Evolutionary conservation across 2,797 vertebrate genomes (phyloP).

Genomic region (Antennarius maculatus): DNA sequence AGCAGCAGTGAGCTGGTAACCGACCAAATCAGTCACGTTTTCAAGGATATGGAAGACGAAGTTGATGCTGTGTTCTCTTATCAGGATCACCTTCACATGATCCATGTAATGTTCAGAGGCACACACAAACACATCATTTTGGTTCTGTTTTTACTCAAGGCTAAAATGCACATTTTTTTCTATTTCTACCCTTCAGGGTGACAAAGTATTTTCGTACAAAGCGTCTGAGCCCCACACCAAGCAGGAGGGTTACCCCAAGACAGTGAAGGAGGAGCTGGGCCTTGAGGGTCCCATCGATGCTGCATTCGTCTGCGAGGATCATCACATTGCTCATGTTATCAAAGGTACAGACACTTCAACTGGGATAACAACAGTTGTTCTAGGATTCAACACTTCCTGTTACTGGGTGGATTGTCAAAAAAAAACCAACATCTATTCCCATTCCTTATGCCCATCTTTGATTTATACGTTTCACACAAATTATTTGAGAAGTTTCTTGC

Average conservation of each 20-base stretch:
- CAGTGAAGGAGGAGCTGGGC: conserved; percentile 80
- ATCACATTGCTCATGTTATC: conserved; percentile 75
- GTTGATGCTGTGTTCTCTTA: conserved; percentile 75
- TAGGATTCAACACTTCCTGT: too few relatives aligned
- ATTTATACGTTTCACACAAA: too few relatives aligned
- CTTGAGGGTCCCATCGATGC: conserved; percentile 78
- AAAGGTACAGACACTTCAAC: conserved; percentile 73
- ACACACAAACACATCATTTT: not conserved
- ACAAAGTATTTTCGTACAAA: conserved; percentile 78
- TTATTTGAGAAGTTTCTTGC: too few relatives aligned
- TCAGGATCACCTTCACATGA: conserved; percentile 70
- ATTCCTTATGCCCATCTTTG: too few relatives aligned
- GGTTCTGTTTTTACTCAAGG: not conserved
- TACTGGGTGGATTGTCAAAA: too few relatives aligned
- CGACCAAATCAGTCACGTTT: conserved; percentile 60
- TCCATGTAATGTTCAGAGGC: conserved; percentile 61
- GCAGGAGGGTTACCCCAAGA: conserved; percentile 81
- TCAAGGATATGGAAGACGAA: conserved; percentile 75
- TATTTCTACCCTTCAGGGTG: conserved; percentile 63
- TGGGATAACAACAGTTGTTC: too few relatives aligned
- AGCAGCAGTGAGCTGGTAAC: conserved; percentile 47
- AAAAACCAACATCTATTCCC: too few relatives aligned
- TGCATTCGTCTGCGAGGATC: conserved; percentile 80
- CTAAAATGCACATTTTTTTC: not conserved
- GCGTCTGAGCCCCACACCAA: conserved; percentile 74